phyloP scores from a whole-genome alignment of 2,797 vertebrate genomes.

The Platyrinchus mystaceus region DNA sequence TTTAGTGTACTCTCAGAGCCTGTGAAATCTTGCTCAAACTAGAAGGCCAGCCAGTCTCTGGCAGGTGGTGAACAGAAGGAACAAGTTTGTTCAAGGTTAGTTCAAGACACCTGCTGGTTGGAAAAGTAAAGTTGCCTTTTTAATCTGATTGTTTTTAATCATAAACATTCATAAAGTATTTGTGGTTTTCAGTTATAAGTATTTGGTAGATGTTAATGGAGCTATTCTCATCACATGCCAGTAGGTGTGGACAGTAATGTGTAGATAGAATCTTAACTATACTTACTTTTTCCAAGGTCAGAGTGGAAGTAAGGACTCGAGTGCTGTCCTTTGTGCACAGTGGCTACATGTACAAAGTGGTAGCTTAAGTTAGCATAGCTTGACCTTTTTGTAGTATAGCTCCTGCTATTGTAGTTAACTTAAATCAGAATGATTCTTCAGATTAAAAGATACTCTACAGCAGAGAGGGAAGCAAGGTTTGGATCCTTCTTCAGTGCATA shows the following conservation, averaged over 20 bases:
- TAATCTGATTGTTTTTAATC: background rate
- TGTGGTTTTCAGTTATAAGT: background rate
- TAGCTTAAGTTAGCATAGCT: background rate
- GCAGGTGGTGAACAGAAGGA: background rate
- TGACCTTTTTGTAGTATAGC: background rate
- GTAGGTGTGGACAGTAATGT: background rate
- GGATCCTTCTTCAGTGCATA: background rate
- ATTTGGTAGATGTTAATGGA: background rate
- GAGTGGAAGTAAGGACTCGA: background rate
- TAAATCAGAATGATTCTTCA: background rate
- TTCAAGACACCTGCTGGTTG: background rate
- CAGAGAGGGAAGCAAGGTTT: background rate
- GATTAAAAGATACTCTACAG: background rate
- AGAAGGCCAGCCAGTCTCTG: background rate
- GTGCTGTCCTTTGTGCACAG: background rate
- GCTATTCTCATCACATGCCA: background rate
- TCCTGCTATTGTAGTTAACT: background rate
- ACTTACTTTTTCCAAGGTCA: slow-evolving; percentile 17
- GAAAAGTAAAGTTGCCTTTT: background rate
- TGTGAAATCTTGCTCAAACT: slow-evolving; percentile 45
- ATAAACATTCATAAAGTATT: background rate
- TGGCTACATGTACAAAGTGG: background rate
- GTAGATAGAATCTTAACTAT: background rate
- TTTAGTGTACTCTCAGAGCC: slow-evolving; percentile 38
- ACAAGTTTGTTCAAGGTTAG: background rate